Base-by-base conservation (phyloP, 2,888 invertebrate species). In the Agrochola lota region DNA sequence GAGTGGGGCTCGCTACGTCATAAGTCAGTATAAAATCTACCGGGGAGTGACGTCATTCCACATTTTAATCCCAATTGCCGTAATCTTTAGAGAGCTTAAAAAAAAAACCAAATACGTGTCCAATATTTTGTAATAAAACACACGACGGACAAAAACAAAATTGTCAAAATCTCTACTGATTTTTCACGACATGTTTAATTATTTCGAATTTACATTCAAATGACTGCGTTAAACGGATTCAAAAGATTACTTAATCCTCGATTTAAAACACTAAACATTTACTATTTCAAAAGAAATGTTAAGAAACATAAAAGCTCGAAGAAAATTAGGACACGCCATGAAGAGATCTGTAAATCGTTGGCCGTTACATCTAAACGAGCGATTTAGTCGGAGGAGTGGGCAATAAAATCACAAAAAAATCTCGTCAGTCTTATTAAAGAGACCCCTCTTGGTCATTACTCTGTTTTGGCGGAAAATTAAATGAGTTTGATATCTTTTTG, bases 381-480 rank as follows among this genome's bases (percentile, higher is more conserved):
- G 92, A 91, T 94, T 94, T 92, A 91, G 92, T 91, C 91, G 89
- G 91, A 90, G 87, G 91, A 93, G 93, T 90, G 88, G 89, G 92
- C 92, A 93, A 93, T 94, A 93, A 94, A 94, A 94, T 93, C 93
- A 89, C 87, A 89, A 91, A 92, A 88, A 91, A 91, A 91, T 92
- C 93, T 92, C 93, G 92, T 91, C 92, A 92, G 91, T 91, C 92
- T 94, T 94, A 93, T 94, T 93, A 94, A 93, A 89, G 85, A 88
- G 90, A 87, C 81, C 89, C 88, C 89, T 89, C 89, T 88, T 84
- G 88, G 92, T 92, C 92, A 93, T 94, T 94, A 93, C 90, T 91
- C 91, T 92, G 92, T 93, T 94, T 94, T 91, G 93, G 92, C 91
- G 92, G 91, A 92, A 94, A 94, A 93, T 94, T 94, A 94, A 93